Evolutionary conservation across 1,140 invertebrate genomes (phyloP), one percentile per base, ranked within the genome.

Genomic region (Euwallacea similis): DNA sequence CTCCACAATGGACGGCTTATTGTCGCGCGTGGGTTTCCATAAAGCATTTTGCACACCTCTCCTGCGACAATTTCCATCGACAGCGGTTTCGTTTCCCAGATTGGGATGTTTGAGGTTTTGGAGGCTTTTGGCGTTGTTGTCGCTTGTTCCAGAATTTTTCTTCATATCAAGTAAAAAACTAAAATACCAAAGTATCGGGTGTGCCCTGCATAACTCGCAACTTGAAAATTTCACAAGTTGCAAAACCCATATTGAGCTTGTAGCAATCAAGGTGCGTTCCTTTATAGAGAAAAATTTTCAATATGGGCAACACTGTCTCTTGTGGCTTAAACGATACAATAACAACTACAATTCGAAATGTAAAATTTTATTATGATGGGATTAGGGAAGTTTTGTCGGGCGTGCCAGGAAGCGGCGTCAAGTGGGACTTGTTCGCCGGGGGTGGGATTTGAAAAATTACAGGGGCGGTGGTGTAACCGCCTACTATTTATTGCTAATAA

Each of bases 311-410:
- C 58, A 21, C 7, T 41, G 42, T 42, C 44, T 50, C 11, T 42
- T 10, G 9, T 53, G 54, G n/a, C 46, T 63, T 63, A 66, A 66
- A 55, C 53, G 58, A 62, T 44, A 69, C 54, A 59, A 69, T 69
- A 69, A 62, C 67, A 69, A 69, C 67, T 55, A 74, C 69, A 71
- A 71, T 71, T 71, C 59, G 69, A 71, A 74, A 74, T 68, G 66
- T 65, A 73, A 73, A 74, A 74, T 74, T 71, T 74, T 74, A 71
- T 74, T 74, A 74, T 74, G 73, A 74, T 74, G 73, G 33, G 73
- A 71, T 74, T 74, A 70, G 33, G 55, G 42, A 42, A 11, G 66
- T 33, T 58, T 53, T 69, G 71, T 56, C 41, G 62, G 54, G 53
- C 44, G 63, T 54, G n/a, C 55, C 56, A n/a, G 47, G 66, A 63